Conservation (phyloP, 2,113 vertebrate species). For the Periophthalmus modestus region DNA sequence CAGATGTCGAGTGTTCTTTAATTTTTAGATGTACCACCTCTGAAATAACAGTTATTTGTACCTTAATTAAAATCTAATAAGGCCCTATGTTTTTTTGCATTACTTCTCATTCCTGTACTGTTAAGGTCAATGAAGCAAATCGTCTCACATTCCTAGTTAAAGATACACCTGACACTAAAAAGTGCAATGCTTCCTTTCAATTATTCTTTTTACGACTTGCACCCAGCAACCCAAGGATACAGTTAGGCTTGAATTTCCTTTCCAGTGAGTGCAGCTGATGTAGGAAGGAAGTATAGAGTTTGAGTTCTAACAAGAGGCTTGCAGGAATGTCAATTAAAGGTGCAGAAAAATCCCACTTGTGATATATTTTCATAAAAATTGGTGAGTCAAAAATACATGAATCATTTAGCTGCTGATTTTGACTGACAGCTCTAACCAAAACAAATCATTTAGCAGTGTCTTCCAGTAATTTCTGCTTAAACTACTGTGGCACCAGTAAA, state of each 20-base stretch:
- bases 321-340: neutral
- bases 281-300: conserved; percentile 8
- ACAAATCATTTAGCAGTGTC: neutral
- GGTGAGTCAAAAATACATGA: conserved; percentile 13
- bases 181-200: neutral
- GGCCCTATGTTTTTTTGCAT: no score
- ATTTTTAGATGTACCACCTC: no score
- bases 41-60: no score
- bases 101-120: neutral
- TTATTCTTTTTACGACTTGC: conserved; percentile 9
- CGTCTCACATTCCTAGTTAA: neutral
- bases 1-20: neutral
- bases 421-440: neutral
- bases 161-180: neutral
- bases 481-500: neutral
- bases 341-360: conserved; percentile 18
- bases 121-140: neutral
- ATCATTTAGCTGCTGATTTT: neutral
- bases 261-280: neutral
- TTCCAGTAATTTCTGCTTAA: neutral
- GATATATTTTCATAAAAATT: conserved; percentile 3
- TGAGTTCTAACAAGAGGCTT: neutral
- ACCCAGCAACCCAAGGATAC: neutral
- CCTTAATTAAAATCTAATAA: no score
- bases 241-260: conserved; percentile 25